A percentile compares a stretch with the other conserved stretches of the same genome.
phyloP scores from a whole-genome alignment of 1,140 invertebrate genomes.

The Apis mellifera region DNA sequence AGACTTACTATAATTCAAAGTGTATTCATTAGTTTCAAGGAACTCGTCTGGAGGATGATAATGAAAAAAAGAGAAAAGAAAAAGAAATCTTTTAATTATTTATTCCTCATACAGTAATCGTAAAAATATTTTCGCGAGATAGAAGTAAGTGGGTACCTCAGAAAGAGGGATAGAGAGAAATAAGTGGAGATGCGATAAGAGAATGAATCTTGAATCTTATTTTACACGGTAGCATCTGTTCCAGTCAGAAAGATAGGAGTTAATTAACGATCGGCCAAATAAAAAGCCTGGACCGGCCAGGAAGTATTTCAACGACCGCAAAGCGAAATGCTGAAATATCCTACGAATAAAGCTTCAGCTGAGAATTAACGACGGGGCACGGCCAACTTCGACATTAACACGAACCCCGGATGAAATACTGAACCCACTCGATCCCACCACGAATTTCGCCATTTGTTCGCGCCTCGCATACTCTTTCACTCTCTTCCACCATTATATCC shows the following conservation, averaged over 20 bases:
- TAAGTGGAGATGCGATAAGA: too few species aligned
- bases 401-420: constrained; percentile 43
- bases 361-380: constrained; percentile 30
- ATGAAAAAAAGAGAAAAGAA: too few species aligned
- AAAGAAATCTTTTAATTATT: background rate
- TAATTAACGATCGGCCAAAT: constrained; percentile 32
- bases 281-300: background rate
- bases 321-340: constrained; percentile 39
- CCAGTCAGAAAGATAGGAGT: background rate
- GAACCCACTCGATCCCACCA: background rate
- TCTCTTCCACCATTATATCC: background rate
- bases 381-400: constrained; percentile 42
- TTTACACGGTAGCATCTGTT: constrained; percentile 16
- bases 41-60: background rate
- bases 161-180: background rate
- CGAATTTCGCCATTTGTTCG: background rate
- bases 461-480: background rate
- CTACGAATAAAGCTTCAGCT: background rate
- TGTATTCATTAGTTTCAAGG: too few species aligned
- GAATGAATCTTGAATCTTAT: background rate
- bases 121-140: background rate
- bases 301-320: constrained; percentile 26
- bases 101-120: background rate
- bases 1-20: too few species aligned
- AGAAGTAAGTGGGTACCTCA: accelerated